Evolutionary conservation across 2,113 vertebrate species (phyloP), one percentile per base, ranked within the genome.

Genomic region (Charina bottae): DNA sequence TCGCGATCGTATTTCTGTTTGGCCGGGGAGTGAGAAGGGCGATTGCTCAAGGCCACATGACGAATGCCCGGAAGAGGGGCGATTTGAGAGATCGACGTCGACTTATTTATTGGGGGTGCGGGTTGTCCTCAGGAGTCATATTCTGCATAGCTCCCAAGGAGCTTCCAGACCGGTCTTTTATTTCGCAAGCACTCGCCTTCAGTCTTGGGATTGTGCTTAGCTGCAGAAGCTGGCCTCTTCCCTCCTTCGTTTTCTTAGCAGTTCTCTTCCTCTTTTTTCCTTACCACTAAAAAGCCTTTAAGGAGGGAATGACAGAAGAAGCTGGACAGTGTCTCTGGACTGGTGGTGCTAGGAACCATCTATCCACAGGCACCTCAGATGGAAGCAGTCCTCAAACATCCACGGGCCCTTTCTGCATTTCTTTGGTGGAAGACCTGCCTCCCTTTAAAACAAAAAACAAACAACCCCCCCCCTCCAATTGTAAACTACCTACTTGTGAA

Each of bases 401-500:
- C 42, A 42, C 84, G 56, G 24, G 15, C 56, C 9, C 15, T 1
- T 26, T 54, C 23, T 37, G 56, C 68, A 83, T 84, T 60, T 89
- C n/a, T 64, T 84, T 78, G 19, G 46, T 28, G 59, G 26, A 2
- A 0, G 83, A 60, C 88, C 17, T 60, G 49, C 56, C 59, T 60
- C 28, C 3, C 3, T 42, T 42, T 42, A 88, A 78, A 17, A 78
- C 17, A 78, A 83, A n/a, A 88, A 42, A 17, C 37, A 17, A 78
- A 17, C 42, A 17, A 78, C 2, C 55, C n/a, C 37, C 85, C 87
- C 56, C n/a, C 37, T 89, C 87, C 56, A 54, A 54, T 85, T 92
- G 42, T 89, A 49, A 83, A 83, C 84, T 78, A 26, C 85, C 89
- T 83, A 21, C 55, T 85, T 84, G 85, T 28, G 87, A 84, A 54